These are phyloP conservation scores for Phodopus roborovskii DNA, from an alignment of 2,113 vertebrate species.

Conservation along the genomic window DNA sequence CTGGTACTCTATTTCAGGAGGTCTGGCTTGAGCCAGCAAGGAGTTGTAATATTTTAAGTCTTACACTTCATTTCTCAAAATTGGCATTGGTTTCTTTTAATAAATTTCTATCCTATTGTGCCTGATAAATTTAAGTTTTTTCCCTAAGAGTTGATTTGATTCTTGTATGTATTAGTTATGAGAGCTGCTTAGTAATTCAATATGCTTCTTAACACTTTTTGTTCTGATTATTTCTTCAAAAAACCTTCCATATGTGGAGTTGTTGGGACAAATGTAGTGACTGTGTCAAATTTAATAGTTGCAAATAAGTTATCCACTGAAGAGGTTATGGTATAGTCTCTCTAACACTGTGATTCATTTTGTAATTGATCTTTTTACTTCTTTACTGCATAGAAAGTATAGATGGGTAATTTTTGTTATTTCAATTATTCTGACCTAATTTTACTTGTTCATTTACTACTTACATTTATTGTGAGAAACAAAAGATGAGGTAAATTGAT, in stretches of 20 bases:
- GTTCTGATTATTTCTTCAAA: not conserved
- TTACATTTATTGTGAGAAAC: slow-evolving; percentile 6
- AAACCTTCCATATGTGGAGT: not conserved
- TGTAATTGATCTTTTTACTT: not conserved
- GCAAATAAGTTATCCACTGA: not conserved
- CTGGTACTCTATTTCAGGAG: no score
- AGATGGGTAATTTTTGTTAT: not conserved
- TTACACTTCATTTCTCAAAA: not conserved
- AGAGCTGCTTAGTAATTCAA: slow-evolving; percentile 12
- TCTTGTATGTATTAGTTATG: not conserved
- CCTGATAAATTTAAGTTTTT: not conserved
- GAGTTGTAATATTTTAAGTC: not conserved
- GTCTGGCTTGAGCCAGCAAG: no score
- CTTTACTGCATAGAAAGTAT: not conserved
- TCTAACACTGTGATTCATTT: not conserved
- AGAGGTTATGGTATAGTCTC: not conserved
- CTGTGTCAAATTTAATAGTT: not conserved
- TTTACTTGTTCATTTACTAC: not conserved
- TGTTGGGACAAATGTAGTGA: not conserved
- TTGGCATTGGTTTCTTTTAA: not conserved
- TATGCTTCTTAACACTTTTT: not conserved
- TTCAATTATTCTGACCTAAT: not conserved
- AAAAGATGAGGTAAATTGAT: not conserved
- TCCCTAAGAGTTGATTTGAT: not conserved
- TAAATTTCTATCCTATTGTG: not conserved